These are phyloP conservation scores for Psittacula echo DNA, from an alignment of 2,797 vertebrate species.

Conservation along the genomic window DNA sequence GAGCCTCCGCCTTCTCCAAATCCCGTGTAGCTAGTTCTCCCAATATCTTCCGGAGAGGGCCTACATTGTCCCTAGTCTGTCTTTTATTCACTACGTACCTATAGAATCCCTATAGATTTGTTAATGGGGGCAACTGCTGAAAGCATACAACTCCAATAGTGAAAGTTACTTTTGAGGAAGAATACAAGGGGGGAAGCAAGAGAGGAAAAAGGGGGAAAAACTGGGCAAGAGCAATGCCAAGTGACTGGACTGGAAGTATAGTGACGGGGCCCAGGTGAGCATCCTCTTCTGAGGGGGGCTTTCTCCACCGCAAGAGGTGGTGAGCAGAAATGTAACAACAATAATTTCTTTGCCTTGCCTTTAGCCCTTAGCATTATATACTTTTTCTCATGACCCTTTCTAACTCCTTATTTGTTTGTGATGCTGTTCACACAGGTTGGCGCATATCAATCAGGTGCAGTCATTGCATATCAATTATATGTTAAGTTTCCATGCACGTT, in stretches of 20 bases:
- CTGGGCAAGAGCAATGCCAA: fast-evolving
- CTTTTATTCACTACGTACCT: too few relatives aligned
- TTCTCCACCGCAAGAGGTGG: neutral
- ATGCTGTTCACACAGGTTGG: neutral
- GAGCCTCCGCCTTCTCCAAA: too few relatives aligned
- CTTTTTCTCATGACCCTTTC: neutral
- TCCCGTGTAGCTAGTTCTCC: too few relatives aligned
- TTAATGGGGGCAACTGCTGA: neutral
- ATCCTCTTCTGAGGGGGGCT: neutral
- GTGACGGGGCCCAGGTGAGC: fast-evolving
- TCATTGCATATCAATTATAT: neutral
- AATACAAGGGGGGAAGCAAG: neutral
- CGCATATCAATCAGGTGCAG: fast-evolving
- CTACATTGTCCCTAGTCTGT: too few relatives aligned
- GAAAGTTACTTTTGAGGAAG: neutral
- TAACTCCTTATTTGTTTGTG: neutral
- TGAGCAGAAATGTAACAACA: neutral
- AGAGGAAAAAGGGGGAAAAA: neutral
- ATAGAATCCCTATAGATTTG: neutral
- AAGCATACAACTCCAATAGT: neutral
- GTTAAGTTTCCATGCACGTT: neutral
- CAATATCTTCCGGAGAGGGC: too few relatives aligned
- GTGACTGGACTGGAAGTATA: neutral
- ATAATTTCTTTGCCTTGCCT: neutral
- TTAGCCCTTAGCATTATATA: neutral